phyloP scores from a whole-genome alignment of 2,888 invertebrate species.

The Fragum sueziense region DNA sequence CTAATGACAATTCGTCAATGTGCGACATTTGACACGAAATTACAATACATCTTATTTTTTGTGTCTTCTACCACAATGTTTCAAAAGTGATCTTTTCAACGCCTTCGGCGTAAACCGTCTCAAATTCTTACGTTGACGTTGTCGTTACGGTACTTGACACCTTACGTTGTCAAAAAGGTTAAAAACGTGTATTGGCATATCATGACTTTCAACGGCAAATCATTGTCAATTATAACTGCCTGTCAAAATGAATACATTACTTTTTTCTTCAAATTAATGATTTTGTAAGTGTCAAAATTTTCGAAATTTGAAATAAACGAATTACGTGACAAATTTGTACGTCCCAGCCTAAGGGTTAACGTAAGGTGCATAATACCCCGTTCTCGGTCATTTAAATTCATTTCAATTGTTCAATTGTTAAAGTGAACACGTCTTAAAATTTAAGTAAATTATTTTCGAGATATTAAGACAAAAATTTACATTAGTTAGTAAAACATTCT shows the following conservation, averaged over 20 bases:
- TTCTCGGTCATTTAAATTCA: neutral
- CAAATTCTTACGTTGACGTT: neutral
- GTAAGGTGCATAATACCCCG: neutral
- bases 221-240: neutral
- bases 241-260: neutral
- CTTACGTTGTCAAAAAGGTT: neutral
- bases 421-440: neutral
- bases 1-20: neutral
- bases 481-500: too few species aligned
- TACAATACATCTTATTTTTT: neutral
- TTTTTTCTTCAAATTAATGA: neutral
- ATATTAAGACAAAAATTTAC: too few species aligned
- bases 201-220: neutral
- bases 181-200: slow-evolving; percentile 5
- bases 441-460: too few species aligned
- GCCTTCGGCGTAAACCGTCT: neutral
- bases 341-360: neutral
- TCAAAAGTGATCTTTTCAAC: neutral
- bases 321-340: slow-evolving; percentile 20
- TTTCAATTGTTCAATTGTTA: neutral
- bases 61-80: neutral
- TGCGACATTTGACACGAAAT: neutral
- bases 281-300: slow-evolving; percentile 12
- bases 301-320: slow-evolving; percentile 6
- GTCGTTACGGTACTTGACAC: neutral